Conservation (phyloP, 2,113 vertebrate genomes). For the Romanogobio albipinnatus region DNA sequence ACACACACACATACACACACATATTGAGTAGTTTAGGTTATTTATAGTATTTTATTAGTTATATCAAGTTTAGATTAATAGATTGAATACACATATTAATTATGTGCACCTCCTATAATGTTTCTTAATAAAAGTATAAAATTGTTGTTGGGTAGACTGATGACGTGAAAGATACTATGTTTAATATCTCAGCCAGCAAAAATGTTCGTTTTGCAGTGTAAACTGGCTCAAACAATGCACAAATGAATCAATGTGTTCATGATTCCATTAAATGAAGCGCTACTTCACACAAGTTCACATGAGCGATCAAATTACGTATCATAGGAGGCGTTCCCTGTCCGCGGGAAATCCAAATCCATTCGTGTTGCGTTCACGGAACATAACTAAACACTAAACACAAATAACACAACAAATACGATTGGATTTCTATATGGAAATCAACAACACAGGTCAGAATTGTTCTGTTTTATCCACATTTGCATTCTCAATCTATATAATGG, state of each 20-base stretch:
- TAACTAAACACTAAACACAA: too few species aligned
- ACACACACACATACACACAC: not conserved
- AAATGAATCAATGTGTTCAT: too few species aligned
- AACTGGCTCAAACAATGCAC: not conserved
- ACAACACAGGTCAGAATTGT: not conserved
- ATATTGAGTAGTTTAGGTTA: not conserved
- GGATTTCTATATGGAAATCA: not conserved
- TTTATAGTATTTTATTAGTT: not conserved
- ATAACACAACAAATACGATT: not conserved
- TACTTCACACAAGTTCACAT: too few species aligned
- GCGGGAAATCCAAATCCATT: not conserved
- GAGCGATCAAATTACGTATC: too few species aligned
- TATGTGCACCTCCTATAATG: not conserved
- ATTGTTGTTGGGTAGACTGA: not conserved
- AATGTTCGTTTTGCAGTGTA: not conserved
- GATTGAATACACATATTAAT: not conserved
- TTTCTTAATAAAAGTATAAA: not conserved
- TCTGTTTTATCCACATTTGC: not conserved
- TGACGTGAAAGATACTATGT: not conserved
- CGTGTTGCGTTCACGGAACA: accelerated
- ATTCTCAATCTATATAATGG: not conserved
- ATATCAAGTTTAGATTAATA: not conserved
- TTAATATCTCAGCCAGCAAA: not conserved
- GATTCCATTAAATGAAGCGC: too few species aligned
- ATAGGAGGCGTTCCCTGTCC: not conserved